Evolutionary conservation across 2,888 invertebrate genomes (phyloP), one percentile per base, ranked within the genome.

Genomic region (Chymomyza procnemis): DNA sequence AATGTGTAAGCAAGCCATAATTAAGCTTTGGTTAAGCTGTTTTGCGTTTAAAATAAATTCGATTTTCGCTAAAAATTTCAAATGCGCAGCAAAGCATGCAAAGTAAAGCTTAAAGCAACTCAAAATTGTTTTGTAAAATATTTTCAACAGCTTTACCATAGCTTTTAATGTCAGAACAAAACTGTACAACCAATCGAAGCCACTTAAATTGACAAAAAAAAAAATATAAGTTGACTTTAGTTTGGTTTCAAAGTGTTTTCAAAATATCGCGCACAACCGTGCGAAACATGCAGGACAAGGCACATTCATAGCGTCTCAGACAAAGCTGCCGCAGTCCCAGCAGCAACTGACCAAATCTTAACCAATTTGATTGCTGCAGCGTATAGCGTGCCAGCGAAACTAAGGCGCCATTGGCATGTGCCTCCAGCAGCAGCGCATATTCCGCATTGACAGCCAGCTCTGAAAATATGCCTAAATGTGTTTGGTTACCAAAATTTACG

Each of bases 311-410:
- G 2, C 88, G 88, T 41, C 87, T 80, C 48, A 91, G 69, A n/a
- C 90, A 87, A 4, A 91, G 79, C 46, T 88, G 88, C 4, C 91
- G 78, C 54, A 91, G 73, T 0, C 90, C 90, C 1, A 91, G 73
- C 12, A 91, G 74, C 6, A 91, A 69, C 30, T 88, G 86, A 2
- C 91, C 91, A 71, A 89, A 91, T 19, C 91, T 87, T 63, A 89
- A 65, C 88, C 90, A 91, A 70, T 89, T 88, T 2, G 90, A 87
- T 41, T 89, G 87, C 59, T 91, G 90, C 21, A 89, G 78, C 0
- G 89, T 89, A 64, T 91, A 91, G 1, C 89, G 88, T 0, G 90
- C 91, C 61, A 91, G 71, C 8, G 90, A 87, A 14, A 88, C 73
- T 8, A 91, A 71, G 0, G 90, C 90, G 3, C 84, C 82, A 69